These are phyloP conservation scores for Prunella himalayana DNA, from an alignment of 2,113 vertebrate genomes.

Conservation along the genomic window DNA sequence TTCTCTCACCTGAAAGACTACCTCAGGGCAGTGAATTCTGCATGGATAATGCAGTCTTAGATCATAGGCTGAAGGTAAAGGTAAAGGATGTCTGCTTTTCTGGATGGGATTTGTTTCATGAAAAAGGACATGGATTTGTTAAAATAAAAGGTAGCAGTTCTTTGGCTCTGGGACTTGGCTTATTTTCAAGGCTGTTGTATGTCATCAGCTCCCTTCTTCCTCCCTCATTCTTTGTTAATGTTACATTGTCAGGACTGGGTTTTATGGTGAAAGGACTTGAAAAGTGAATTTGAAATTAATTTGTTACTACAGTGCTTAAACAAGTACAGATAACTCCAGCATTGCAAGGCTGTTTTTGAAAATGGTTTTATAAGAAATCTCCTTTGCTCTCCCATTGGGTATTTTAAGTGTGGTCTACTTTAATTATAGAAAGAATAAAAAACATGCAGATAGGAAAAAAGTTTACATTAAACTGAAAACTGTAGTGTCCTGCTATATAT, in stretches of 20 bases:
- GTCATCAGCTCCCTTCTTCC: background rate
- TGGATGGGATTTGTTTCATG: background rate
- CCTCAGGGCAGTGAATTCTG: background rate
- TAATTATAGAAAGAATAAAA: background rate
- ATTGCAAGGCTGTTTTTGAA: background rate
- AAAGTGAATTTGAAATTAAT: background rate
- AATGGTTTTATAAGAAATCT: background rate
- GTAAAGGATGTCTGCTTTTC: background rate
- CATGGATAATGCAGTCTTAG: background rate
- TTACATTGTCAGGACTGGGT: background rate
- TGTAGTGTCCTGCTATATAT: background rate
- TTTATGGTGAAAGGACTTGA: background rate
- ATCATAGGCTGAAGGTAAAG: background rate
- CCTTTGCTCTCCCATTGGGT: background rate
- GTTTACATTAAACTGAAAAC: background rate
- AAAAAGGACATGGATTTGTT: background rate
- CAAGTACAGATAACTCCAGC: background rate
- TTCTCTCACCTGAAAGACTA: background rate
- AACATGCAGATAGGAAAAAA: background rate
- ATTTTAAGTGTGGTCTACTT: background rate
- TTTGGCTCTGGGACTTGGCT: background rate
- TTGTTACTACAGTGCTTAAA: background rate
- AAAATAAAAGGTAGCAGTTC: background rate
- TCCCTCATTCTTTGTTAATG: background rate
- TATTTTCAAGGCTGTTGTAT: background rate